Evolutionary conservation across 2,888 invertebrate species (phyloP), one percentile per base, ranked within the genome.

Genomic region (Lasioglossum marginatum): DNA sequence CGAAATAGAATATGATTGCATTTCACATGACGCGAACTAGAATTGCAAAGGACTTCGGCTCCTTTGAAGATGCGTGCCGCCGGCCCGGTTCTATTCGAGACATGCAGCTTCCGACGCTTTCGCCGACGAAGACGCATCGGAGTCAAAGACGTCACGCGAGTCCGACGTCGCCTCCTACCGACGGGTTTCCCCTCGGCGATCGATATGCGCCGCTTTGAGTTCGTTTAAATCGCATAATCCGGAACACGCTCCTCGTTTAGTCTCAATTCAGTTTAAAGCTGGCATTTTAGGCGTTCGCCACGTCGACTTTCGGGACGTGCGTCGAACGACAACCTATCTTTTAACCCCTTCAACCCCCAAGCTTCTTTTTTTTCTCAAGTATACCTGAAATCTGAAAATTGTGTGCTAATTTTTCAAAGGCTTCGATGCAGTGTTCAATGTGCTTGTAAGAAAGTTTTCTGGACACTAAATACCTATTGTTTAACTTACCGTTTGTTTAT

Each of bases 31-130:
- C 81, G 85, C 88, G 87, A 88, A 83, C 88, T 80, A 79, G 90
- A 80, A 82, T 84, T 79, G 87, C 79, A 83, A 83, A 86, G 83
- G 87, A 79, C 81, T 87, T 43, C 74, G 88, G 80, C 48, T 79
- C 77, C 87, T 90, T 90, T 88, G 89, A 90, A 88, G 88, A 87
- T 68, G 81, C 87, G 71, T 75, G 71, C 52, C 79, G 77, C 76
- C 57, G 48, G 76, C 75, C 37, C 52, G 71, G 85, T 85, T 88
- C 87, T 80, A 82, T 85, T 85, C 82, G 81, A 87, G 85, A 87
- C 89, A 82, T 81, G 88, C 87, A 81, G 88, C 85, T 77, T 88
- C 86, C 85, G 82, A 82, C 68, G 82, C 40, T 76, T 73, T 75
- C 75, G 82, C 37, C 76, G 74, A 73, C 70, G 75, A 78, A 72